phyloP scores from a whole-genome alignment of 2,888 invertebrate genomes.

The Nomada fucata region DNA sequence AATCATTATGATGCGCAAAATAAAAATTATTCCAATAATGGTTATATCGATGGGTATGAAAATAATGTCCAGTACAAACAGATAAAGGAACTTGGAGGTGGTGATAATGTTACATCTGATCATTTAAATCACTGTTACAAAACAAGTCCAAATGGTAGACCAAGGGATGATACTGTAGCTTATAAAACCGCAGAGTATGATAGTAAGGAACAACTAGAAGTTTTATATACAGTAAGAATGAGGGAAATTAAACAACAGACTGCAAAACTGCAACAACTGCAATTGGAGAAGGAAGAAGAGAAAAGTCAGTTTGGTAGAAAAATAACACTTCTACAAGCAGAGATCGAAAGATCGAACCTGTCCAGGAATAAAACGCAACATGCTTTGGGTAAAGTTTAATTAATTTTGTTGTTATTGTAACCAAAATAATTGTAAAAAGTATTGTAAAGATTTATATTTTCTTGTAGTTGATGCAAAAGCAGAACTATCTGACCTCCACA shows the following conservation, averaged over 20 bases:
- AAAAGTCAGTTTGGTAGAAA: conserved; percentile 86
- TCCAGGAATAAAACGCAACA: conserved; percentile 88
- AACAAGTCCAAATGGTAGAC: conserved; percentile 76
- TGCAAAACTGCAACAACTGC: conserved; percentile 75
- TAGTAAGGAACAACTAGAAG: conserved; percentile 83
- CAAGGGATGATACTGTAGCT: conserved; percentile 69
- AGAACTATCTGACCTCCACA: conserved; percentile 77
- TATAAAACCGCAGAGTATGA: conserved; percentile 77
- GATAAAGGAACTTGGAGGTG: conserved; percentile 71
- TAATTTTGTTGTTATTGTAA: neutral
- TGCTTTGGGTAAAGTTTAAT: conserved; percentile 85
- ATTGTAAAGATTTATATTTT: conserved; percentile 11
- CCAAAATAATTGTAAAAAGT: neutral
- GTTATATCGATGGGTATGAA: conserved; percentile 76
- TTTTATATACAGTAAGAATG: conserved; percentile 83
- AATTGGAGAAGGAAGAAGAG: conserved; percentile 75
- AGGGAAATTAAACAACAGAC: conserved; percentile 80
- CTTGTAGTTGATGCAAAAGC: conserved; percentile 78
- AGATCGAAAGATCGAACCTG: conserved; percentile 86
- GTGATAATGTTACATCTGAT: conserved; percentile 75
- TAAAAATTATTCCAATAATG: conserved; percentile 76
- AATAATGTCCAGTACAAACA: conserved; percentile 72
- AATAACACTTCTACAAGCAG: conserved; percentile 86
- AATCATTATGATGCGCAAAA: conserved; percentile 77
- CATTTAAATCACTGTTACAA: conserved; percentile 79